Conservation (phyloP, 2,797 vertebrate genomes). For the Aratinga solstitialis region DNA sequence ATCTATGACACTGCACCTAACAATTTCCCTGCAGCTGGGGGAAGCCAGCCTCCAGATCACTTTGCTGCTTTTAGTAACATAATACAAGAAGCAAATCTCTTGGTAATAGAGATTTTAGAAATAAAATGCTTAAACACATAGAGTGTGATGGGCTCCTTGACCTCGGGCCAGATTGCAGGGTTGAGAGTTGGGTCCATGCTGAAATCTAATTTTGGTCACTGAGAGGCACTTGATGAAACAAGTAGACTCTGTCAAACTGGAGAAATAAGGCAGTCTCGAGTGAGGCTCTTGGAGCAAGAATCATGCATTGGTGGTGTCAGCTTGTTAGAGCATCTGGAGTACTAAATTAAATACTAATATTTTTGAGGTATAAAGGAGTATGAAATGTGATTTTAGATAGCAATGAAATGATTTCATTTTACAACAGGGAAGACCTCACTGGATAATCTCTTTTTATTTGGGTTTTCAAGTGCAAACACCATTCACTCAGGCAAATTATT, state of each 20-base stretch:
- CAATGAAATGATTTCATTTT: background rate
- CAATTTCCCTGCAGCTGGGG: background rate
- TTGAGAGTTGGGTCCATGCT: background rate
- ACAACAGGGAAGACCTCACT: background rate
- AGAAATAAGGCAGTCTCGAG: background rate
- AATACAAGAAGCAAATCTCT: background rate
- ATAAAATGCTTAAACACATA: background rate
- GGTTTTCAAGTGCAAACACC: background rate
- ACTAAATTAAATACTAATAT: background rate
- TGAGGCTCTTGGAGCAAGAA: background rate
- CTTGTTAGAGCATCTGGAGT: background rate
- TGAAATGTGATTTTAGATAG: background rate
- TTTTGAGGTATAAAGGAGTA: background rate
- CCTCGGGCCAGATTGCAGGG: background rate
- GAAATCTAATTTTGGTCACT: background rate
- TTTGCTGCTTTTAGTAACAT: background rate
- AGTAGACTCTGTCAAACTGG: background rate
- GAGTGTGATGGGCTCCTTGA: background rate
- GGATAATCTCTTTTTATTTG: background rate
- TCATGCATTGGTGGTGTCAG: background rate
- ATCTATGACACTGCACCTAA: background rate
- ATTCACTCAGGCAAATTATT: background rate
- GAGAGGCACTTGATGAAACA: background rate
- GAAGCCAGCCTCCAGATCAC: background rate
- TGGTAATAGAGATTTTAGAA: background rate